phyloP scores from a whole-genome alignment of 1,140 invertebrate genomes.

The Lordiphosa collinella region DNA sequence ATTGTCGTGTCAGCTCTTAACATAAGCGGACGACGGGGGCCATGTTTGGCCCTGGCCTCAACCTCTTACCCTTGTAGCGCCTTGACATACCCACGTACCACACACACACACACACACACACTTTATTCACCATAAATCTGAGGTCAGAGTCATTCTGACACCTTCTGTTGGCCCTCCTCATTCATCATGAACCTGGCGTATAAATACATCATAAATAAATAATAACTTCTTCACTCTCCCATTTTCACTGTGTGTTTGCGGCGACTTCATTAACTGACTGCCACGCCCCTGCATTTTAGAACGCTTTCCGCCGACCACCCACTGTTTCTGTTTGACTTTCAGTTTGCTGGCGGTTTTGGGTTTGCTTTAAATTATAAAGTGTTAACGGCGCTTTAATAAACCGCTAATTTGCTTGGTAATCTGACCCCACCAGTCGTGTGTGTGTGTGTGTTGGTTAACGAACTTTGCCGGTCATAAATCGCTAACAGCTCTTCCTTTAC shows the following conservation, averaged over 20 bases:
- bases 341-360: constrained; percentile 20
- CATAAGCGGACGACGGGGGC: too few species aligned
- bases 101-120: constrained; percentile 19
- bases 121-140: constrained; percentile 35
- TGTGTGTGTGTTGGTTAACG: constrained; percentile 26
- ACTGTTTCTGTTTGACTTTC: constrained; percentile 15
- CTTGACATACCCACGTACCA: constrained; percentile 5
- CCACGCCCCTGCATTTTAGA: constrained; percentile 34
- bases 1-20: too few species aligned
- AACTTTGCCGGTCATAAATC: constrained; percentile 39
- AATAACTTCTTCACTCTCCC: constrained; percentile 17
- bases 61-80: too few species aligned
- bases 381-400: constrained; percentile 57
- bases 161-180: background rate
- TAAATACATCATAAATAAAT: constrained; percentile 47
- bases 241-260: background rate
- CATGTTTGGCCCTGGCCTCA: too few species aligned
- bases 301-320: constrained; percentile 3
- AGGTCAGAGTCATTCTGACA: constrained; percentile 34
- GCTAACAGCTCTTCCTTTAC: constrained; percentile 32
- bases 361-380: constrained; percentile 55
- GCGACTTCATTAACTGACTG: constrained; percentile 34
- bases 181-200: constrained; percentile 15
- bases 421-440: constrained; percentile 27
- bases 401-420: constrained; percentile 53